These are phyloP conservation scores for Episyrphus balteatus DNA, from an alignment of 1,140 invertebrate genomes.

Conservation along the genomic window DNA sequence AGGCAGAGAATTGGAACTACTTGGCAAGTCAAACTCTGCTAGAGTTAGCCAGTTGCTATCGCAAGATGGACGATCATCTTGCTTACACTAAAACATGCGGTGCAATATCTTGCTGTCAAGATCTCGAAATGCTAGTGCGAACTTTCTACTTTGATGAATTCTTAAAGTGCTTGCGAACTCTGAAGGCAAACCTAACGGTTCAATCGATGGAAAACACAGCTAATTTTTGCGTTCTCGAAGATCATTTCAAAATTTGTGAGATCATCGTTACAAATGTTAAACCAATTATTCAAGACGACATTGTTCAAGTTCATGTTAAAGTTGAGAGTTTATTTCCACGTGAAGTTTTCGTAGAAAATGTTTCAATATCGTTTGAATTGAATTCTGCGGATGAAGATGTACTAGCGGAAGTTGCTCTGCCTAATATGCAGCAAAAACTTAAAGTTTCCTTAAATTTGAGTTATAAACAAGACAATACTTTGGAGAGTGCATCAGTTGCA, in stretches of 20 bases:
- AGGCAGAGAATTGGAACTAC: constrained; percentile 74
- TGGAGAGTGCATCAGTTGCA: constrained; percentile 53
- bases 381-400: constrained; percentile 15
- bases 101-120: constrained; percentile 59
- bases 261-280: constrained; percentile 22
- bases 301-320: constrained; percentile 44
- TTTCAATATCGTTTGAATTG: constrained; percentile 43
- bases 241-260: constrained; percentile 30
- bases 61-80: constrained; percentile 58
- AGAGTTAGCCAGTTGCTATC: constrained; percentile 76
- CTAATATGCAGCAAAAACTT: constrained; percentile 10
- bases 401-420: constrained; percentile 1
- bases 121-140: constrained; percentile 60
- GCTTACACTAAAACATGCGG: constrained; percentile 64
- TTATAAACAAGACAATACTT: constrained; percentile 66
- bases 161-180: constrained; percentile 50
- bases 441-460: constrained; percentile 51
- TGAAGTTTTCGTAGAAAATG: constrained; percentile 41
- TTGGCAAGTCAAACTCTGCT: constrained; percentile 70
- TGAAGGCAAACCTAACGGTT: constrained; percentile 40
- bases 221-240: constrained; percentile 29
- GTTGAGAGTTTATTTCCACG: constrained; percentile 49
- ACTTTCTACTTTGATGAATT: constrained; percentile 68
- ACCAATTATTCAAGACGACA: constrained; percentile 42
- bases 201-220: constrained; percentile 28